phyloP scores from a whole-genome alignment of 2,888 invertebrate species.

The Sphecodes monilicornis region DNA sequence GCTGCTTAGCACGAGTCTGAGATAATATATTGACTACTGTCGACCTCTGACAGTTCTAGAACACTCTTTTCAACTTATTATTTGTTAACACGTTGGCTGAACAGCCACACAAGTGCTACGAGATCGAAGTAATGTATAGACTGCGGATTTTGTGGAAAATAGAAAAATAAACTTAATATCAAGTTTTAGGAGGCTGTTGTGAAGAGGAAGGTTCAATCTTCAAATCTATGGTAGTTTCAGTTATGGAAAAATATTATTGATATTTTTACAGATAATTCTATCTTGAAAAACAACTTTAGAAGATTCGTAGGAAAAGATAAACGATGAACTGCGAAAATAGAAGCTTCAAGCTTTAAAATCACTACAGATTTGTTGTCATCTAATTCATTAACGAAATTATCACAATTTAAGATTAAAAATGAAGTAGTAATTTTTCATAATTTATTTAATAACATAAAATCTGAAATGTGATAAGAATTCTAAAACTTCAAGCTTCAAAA shows the following conservation, averaged over 20 bases:
- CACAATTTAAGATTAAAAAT: no score
- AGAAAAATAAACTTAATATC: background rate
- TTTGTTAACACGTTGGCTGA: no score
- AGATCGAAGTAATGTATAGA: background rate
- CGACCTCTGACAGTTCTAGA: background rate
- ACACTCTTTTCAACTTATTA: background rate
- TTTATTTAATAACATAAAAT: background rate
- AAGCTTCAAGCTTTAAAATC: background rate
- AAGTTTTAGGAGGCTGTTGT: background rate
- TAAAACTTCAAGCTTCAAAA: background rate
- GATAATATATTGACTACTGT: background rate
- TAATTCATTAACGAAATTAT: no score
- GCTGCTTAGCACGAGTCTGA: constrained; percentile 16
- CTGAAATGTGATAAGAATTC: background rate
- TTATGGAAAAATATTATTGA: background rate
- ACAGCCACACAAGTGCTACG: background rate
- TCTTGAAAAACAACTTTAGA: no score
- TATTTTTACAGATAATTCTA: background rate
- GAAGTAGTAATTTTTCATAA: no score
- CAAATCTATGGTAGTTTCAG: background rate
- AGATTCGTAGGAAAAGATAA: background rate
- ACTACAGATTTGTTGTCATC: background rate
- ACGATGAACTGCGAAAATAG: no score
- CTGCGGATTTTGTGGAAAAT: background rate
- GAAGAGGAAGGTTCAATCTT: background rate